Conservation (phyloP, 1,140 invertebrate genomes). For the Elysia chlorotica region DNA sequence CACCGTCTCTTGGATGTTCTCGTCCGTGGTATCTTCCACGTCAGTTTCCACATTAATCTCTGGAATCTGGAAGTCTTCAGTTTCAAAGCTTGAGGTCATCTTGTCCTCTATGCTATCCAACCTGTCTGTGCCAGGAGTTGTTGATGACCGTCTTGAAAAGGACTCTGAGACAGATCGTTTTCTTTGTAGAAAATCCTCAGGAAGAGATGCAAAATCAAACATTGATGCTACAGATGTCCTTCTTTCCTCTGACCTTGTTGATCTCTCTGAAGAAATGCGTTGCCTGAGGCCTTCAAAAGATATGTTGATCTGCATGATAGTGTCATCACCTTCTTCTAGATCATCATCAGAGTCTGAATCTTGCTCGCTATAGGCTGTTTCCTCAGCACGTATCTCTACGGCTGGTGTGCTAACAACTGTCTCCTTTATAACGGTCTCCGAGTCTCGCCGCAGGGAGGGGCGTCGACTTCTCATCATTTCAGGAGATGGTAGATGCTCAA, state of each 20-base stretch:
- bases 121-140: no score
- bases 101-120: no score
- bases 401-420: neutral
- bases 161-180: no score
- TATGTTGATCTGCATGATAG: slow-evolving; percentile 19
- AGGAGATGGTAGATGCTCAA: no score
- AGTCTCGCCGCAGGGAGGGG: slow-evolving; percentile 8
- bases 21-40: slow-evolving; percentile 6
- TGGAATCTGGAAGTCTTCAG: slow-evolving; percentile 10
- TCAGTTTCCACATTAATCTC: slow-evolving; percentile 20
- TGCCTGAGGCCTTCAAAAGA: slow-evolving; percentile 20
- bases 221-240: slow-evolving; percentile 11
- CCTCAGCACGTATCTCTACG: neutral
- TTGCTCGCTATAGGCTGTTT: neutral
- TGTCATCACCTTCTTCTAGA: slow-evolving; percentile 4
- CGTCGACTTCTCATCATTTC: neutral
- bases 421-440: slow-evolving; percentile 12
- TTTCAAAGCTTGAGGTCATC: no score
- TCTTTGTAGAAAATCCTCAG: no score
- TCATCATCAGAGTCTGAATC: neutral
- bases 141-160: no score
- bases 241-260: slow-evolving; percentile 1
- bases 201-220: neutral
- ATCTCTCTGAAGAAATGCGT: neutral
- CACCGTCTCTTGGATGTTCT: slow-evolving; percentile 15